These are phyloP conservation scores for Bombus impatiens DNA, from an alignment of 1,140 invertebrate species.

Conservation along the genomic window DNA sequence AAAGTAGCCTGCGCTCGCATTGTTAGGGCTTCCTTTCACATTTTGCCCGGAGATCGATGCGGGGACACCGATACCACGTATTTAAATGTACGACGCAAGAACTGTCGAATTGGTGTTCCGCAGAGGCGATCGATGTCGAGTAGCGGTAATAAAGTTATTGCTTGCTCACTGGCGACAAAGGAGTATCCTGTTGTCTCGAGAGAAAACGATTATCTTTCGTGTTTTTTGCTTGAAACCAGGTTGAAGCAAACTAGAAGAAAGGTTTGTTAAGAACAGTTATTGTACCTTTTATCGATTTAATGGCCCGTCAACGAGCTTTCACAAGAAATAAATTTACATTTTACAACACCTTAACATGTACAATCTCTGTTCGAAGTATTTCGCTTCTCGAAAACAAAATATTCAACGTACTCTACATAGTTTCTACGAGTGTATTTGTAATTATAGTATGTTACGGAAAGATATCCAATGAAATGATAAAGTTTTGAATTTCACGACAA, in stretches of 20 bases:
- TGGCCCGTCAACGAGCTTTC: neutral
- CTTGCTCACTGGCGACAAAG: neutral
- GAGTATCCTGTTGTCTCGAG: neutral
- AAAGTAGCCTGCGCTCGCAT: slow-evolving; percentile 25
- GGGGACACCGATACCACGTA: neutral
- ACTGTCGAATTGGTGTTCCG: neutral
- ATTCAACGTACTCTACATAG: too few species aligned
- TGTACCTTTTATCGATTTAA: neutral
- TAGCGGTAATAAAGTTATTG: neutral
- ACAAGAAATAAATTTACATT: too few species aligned
- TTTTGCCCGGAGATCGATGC: neutral
- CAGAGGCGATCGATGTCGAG: neutral
- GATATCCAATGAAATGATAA: too few species aligned
- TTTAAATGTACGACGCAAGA: neutral
- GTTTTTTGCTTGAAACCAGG: neutral
- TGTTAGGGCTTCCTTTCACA: slow-evolving; percentile 7
- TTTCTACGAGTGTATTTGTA: too few species aligned
- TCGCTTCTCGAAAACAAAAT: too few species aligned
- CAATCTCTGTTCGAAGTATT: too few species aligned
- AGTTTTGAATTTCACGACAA: too few species aligned
- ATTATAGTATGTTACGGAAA: too few species aligned
- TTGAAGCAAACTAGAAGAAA: neutral
- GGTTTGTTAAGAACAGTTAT: neutral
- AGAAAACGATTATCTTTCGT: neutral
- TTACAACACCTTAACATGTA: too few species aligned